Evolutionary conservation across 2,888 invertebrate species (phyloP).

Genomic region (Drosophila falleni): DNA sequence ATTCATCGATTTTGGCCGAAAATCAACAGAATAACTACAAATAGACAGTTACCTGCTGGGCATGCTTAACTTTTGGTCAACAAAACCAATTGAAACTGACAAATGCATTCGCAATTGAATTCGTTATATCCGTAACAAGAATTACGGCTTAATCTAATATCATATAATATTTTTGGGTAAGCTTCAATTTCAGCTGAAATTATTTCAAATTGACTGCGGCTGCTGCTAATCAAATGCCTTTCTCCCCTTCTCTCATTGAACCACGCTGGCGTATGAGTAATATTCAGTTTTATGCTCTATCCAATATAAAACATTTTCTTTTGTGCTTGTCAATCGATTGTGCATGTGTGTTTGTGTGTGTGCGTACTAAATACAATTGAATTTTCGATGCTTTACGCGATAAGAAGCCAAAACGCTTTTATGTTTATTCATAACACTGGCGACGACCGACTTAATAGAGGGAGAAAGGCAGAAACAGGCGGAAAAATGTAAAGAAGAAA

Average conservation of each 20-base stretch:
- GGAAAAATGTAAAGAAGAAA: slow-evolving; percentile 6
- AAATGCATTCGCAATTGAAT: slow-evolving; percentile 6
- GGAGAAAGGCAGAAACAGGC: neutral
- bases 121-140: neutral
- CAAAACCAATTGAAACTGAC: neutral
- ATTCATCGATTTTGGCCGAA: neutral
- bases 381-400: slow-evolving; percentile 70
- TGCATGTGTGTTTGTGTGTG: slow-evolving; percentile 23
- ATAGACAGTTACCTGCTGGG: slow-evolving; percentile 7
- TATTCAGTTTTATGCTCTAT: slow-evolving; percentile 57
- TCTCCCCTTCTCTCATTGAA: neutral
- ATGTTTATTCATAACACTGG: slow-evolving; percentile 74
- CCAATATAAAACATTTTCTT: slow-evolving; percentile 47
- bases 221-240: slow-evolving; percentile 62
- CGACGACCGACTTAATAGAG: slow-evolving; percentile 23
- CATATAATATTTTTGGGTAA: neutral
- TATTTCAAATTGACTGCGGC: slow-evolving; percentile 25
- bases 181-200: slow-evolving; percentile 19
- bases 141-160: neutral
- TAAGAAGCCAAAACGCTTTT: slow-evolving; percentile 69
- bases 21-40: neutral
- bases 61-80: slow-evolving; percentile 2
- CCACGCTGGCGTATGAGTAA: slow-evolving; percentile 61
- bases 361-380: slow-evolving; percentile 74
- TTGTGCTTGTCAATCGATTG: slow-evolving; percentile 64